Evolutionary conservation across 1,140 invertebrate genomes (phyloP).

Genomic region (Carposina sasakii): DNA sequence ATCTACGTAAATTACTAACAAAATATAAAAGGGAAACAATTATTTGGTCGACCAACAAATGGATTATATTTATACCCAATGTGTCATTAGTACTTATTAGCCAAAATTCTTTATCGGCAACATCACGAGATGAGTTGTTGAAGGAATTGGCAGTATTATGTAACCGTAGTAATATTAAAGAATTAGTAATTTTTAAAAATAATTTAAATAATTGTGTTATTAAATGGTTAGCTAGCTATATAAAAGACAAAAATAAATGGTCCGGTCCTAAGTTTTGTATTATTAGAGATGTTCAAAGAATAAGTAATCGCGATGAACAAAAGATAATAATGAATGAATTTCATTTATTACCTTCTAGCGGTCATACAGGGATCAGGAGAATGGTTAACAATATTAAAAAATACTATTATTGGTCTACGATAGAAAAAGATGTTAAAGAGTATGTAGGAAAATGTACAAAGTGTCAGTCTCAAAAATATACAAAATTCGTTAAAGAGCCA

Average conservation of each 20-base stretch:
- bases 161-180: not conserved
- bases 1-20: too few relatives aligned
- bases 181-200: not conserved
- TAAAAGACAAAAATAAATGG: conserved; percentile 4
- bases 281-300: conserved; percentile 1
- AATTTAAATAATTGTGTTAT: not conserved
- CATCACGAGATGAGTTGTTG: conserved; percentile 2
- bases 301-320: not conserved
- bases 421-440: conserved; percentile 4
- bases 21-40: not conserved
- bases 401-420: conserved; percentile 2
- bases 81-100: not conserved
- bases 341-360: conserved; percentile 7
- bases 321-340: conserved; percentile 7
- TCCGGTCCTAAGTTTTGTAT: not conserved
- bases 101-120: not conserved
- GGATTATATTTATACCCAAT: not conserved
- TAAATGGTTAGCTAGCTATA: not conserved
- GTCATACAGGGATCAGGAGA: conserved; percentile 1
- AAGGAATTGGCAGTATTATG: not conserved
- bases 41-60: not conserved
- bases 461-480: conserved; percentile 7
- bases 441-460: not conserved
- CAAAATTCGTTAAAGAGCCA: not conserved
- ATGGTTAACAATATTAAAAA: conserved; percentile 5